Base-by-base conservation (phyloP, 2,113 vertebrate species). In the Chinchilla lanigera region DNA sequence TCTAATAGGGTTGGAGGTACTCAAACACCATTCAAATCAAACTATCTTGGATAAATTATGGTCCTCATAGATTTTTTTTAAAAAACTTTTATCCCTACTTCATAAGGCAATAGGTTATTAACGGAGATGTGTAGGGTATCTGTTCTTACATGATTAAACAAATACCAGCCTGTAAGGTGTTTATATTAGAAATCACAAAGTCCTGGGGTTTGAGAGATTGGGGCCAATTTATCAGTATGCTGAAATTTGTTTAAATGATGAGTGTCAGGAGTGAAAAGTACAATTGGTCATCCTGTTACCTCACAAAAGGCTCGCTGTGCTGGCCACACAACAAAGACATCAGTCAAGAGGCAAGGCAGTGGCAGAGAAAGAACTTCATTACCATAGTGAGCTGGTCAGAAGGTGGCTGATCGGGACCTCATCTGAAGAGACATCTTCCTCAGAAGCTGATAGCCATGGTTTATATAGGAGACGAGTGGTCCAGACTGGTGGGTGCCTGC, bases 1-100 rank as follows among this genome's bases (percentile, higher is more conserved):
- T 94, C 87, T 93, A 38, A 86, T 82, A 90, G 83, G 93, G 87
- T 94, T 96, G 67, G 94, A 60, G 33, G 56, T 95, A 75, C 50
- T 91, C 89, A 81, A 82, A 83, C 87, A 91, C 91, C 89, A 90
- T 93, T 92, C 85, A 93, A 47, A 73, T 82, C 93, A 82, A 38
- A 69, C 87, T 92, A 80, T 89, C 60, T 90, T 90, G 83, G 80
- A 85, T 95, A 96, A 92, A 87, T 83, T 86, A 35, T 38, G 58
- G 41, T 91, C 19, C 78, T 94, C 20, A 65, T 69, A 86, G 73
- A 69, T 86, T 94, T 84, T 93, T 67, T 94, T 84, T 93, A 60
- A 28, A 8, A 86, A 92, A 95, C 47, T 61, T 92, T 91, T 93
- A 86, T 69, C 26, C 80, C 93, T 80, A 92, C 92, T 97, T 91